phyloP scores from a whole-genome alignment of 1,140 invertebrate genomes.

The Bombus huntii region DNA sequence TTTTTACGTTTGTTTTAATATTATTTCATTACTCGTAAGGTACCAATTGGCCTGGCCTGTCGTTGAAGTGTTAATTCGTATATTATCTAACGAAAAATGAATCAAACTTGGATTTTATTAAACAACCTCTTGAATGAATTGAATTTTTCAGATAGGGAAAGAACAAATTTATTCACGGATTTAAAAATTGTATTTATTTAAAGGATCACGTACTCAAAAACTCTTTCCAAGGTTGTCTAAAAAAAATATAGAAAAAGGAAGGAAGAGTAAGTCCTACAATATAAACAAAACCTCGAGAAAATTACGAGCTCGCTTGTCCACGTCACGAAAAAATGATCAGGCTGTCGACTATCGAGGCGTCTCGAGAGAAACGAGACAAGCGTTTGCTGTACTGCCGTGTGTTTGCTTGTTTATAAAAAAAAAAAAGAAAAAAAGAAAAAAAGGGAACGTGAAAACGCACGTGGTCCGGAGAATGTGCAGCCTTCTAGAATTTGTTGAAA shows the following conservation, averaged over 20 bases:
- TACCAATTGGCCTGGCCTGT: no score
- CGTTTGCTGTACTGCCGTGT: conserved; percentile 28
- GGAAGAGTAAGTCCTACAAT: not conserved
- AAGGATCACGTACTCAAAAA: not conserved
- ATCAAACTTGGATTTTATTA: not conserved
- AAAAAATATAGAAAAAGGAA: no score
- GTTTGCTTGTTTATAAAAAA: conserved; percentile 18
- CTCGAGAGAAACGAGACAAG: not conserved
- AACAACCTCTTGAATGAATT: not conserved
- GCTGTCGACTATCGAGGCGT: conserved; percentile 23
- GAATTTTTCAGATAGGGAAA: not conserved
- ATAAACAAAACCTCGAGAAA: not conserved
- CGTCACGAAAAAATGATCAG: not conserved
- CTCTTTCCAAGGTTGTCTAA: not conserved
- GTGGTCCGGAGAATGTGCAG: conserved; percentile 5
- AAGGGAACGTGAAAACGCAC: not conserved
- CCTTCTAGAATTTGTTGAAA: conserved; percentile 26
- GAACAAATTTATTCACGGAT: not conserved
- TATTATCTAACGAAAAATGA: no score
- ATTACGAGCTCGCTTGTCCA: not conserved
- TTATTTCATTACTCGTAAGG: no score
- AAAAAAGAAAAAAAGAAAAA: not conserved
- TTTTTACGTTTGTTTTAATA: no score
- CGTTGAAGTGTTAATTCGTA: no score
- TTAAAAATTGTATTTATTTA: not conserved